phyloP scores from a whole-genome alignment of 2,888 invertebrate genomes.

The Catocala nupta region DNA sequence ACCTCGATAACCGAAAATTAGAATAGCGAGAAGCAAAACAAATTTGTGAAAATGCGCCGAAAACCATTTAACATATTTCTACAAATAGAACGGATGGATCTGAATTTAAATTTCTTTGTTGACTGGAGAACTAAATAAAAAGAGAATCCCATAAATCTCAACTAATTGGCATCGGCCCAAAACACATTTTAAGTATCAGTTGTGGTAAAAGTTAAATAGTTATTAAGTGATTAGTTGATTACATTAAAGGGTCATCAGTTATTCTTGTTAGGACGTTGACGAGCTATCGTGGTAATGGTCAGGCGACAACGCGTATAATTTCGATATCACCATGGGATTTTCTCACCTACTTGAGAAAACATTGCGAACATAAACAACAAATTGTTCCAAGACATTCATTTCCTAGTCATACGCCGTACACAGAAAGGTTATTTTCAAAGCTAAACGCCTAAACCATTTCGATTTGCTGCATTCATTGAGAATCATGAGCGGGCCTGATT shows the following conservation, averaged over 20 bases:
- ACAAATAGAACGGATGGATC: conserved; percentile 18
- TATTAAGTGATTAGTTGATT: conserved; percentile 6
- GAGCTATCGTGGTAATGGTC: not conserved
- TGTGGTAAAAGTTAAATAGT: conserved; percentile 5
- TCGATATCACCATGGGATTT: conserved; percentile 1
- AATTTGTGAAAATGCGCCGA: conserved; percentile 47
- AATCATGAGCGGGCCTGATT: conserved; percentile 74
- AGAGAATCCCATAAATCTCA: conserved; percentile 14
- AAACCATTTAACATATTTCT: conserved; percentile 30
- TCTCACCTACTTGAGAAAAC: conserved; percentile 6
- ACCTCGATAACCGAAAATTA: conserved; percentile 63
- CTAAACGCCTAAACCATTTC: conserved; percentile 57
- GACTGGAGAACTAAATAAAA: conserved; percentile 15
- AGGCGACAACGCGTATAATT: conserved; percentile 2
- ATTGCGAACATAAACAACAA: conserved; percentile 25
- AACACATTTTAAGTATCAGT: conserved; percentile 6
- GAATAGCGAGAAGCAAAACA: conserved; percentile 52
- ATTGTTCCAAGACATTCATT: conserved; percentile 27
- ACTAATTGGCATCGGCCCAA: conserved; percentile 21
- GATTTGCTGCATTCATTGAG: conserved; percentile 76
- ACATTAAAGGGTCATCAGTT: conserved; percentile 4
- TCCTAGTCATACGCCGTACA: conserved; percentile 12
- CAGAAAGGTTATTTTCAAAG: conserved; percentile 25
- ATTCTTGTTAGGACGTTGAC: not conserved
- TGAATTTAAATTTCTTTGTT: conserved; percentile 25